A percentile compares a stretch with the other conserved stretches of the same genome.
These are phyloP conservation scores for Ruditapes philippinarum DNA, from an alignment of 1,140 invertebrate species.

Conservation along the genomic window DNA sequence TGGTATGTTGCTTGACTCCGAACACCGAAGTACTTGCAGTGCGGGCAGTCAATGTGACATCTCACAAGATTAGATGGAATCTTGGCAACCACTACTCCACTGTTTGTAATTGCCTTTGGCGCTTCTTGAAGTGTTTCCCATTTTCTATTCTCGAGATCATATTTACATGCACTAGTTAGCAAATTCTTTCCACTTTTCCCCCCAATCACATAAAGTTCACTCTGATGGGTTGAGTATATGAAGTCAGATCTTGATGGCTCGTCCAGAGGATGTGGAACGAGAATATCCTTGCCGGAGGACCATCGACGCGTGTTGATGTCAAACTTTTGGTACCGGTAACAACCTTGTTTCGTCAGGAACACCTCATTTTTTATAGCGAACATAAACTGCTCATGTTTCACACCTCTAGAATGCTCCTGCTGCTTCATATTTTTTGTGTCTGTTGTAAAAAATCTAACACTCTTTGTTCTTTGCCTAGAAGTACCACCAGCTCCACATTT, in stretches of 20 bases:
- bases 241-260: slow-evolving; percentile 69
- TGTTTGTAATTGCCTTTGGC: slow-evolving; percentile 72
- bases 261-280: slow-evolving; percentile 67
- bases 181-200: slow-evolving; percentile 71
- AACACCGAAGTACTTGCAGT: slow-evolving; percentile 72
- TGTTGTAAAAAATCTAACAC: slow-evolving; percentile 61
- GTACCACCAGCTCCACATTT: slow-evolving; percentile 67
- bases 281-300: slow-evolving; percentile 47
- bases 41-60: slow-evolving; percentile 79
- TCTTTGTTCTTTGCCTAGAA: slow-evolving; percentile 52
- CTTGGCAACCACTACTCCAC: slow-evolving; percentile 67
- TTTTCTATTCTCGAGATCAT: slow-evolving; percentile 63
- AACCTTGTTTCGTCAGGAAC: slow-evolving; percentile 72
- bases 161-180: slow-evolving; percentile 67
- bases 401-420: slow-evolving; percentile 68
- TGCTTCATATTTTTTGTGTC: slow-evolving; percentile 53
- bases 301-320: slow-evolving; percentile 67
- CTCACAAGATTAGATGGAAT: slow-evolving; percentile 74
- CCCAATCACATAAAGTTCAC: slow-evolving; percentile 78
- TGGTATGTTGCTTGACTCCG: slow-evolving; percentile 71
- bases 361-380: slow-evolving; percentile 72
- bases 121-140: slow-evolving; percentile 74
- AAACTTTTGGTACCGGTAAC: slow-evolving; percentile 68
- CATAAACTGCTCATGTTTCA: slow-evolving; percentile 67
- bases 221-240: slow-evolving; percentile 64